Conservation (phyloP, 2,888 invertebrate species). For the Antitype chi region DNA sequence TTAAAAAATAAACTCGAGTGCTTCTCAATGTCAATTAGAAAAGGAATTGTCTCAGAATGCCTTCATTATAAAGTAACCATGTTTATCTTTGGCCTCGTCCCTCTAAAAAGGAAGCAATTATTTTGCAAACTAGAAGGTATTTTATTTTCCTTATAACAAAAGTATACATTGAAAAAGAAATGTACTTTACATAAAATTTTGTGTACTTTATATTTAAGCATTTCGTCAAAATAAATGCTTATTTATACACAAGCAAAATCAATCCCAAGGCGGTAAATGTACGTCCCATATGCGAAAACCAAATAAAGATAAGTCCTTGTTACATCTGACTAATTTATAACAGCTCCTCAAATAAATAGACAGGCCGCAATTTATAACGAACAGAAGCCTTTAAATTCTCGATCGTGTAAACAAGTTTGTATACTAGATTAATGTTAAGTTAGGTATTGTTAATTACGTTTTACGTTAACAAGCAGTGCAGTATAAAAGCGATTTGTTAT, state of each 20-base stretch:
- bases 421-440: slow-evolving; percentile 31
- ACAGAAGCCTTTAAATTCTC: slow-evolving; percentile 21
- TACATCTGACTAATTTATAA: slow-evolving; percentile 40
- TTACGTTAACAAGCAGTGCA: slow-evolving; percentile 66
- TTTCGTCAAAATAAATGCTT: not conserved
- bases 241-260: slow-evolving; percentile 15
- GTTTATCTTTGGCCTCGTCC: slow-evolving; percentile 34
- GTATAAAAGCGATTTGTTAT: slow-evolving; percentile 70
- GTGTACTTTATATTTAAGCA: not conserved
- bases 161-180: not conserved
- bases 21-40: slow-evolving; percentile 63
- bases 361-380: slow-evolving; percentile 30
- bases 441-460: slow-evolving; percentile 54
- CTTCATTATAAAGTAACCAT: slow-evolving; percentile 49
- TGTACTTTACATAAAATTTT: not conserved
- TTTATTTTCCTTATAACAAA: slow-evolving; percentile 17
- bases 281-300: slow-evolving; percentile 11
- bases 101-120: slow-evolving; percentile 27
- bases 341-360: slow-evolving; percentile 45
- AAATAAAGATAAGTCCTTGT: slow-evolving; percentile 28
- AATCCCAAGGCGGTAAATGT: slow-evolving; percentile 15
- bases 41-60: slow-evolving; percentile 45
- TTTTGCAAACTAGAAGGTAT: slow-evolving; percentile 10
- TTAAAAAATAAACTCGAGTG: slow-evolving; percentile 55
- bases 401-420: slow-evolving; percentile 34